A percentile compares a stretch with the other conserved stretches of the same genome.
These are phyloP conservation scores for Odontocolon sp. DNA, from an alignment of 2,888 invertebrate species.

Conservation along the genomic window DNA sequence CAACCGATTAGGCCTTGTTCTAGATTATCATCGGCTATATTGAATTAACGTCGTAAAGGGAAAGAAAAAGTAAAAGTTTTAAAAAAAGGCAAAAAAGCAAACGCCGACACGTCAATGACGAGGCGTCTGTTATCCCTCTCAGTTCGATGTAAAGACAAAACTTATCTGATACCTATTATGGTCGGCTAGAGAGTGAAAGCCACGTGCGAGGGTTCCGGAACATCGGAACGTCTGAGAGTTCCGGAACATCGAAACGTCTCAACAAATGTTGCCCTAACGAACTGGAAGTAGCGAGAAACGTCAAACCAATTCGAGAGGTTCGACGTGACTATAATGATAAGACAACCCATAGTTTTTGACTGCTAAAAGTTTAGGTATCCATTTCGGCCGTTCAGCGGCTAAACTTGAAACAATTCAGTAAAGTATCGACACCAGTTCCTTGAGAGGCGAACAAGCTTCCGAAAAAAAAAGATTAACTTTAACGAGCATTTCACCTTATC, in stretches of 20 bases:
- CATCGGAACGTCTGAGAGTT: background rate
- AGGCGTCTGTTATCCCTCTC: background rate
- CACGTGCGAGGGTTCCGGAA: conserved; percentile 5
- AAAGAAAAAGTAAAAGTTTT: no score
- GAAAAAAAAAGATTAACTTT: conserved; percentile 14
- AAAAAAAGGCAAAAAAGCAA: conserved; percentile 14
- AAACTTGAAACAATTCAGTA: conserved; percentile 24
- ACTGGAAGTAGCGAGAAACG: conserved; percentile 9
- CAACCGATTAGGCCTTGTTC: conserved; percentile 63
- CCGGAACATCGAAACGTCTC: background rate
- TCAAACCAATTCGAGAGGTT: conserved; percentile 35
- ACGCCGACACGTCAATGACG: conserved; percentile 34
- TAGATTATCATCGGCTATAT: conserved; percentile 62
- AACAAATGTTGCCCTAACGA: conserved; percentile 2
- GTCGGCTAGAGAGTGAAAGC: background rate
- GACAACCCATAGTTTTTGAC: background rate
- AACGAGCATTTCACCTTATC: conserved; percentile 34
- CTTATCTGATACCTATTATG: conserved; percentile 11
- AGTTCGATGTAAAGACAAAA: background rate
- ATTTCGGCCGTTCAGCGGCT: conserved; percentile 5
- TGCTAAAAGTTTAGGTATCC: conserved; percentile 23
- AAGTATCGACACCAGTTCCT: conserved; percentile 36
- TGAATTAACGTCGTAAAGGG: conserved; percentile 55
- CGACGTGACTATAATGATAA: conserved; percentile 20
- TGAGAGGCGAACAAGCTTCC: conserved; percentile 21